These are phyloP conservation scores for Conus canariensis DNA, from an alignment of 2,888 invertebrate species.

Conservation along the genomic window DNA sequence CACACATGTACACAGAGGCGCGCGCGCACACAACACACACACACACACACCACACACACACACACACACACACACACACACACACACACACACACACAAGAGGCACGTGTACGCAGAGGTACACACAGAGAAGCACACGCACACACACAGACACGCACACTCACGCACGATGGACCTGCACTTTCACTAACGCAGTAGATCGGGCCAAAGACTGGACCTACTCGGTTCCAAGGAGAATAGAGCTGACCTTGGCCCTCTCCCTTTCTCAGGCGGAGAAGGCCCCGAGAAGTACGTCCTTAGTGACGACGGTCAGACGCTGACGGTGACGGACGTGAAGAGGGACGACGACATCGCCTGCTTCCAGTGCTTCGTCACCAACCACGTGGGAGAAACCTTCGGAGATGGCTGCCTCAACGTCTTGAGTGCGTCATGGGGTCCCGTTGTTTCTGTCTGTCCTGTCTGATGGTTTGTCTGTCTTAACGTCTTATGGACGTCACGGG, in stretches of 20 bases:
- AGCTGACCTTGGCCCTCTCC: too few species aligned
- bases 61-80: neutral
- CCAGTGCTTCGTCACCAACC: conserved; percentile 47
- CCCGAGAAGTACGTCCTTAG: conserved; percentile 32
- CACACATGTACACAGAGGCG: too few species aligned
- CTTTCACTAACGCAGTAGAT: too few species aligned
- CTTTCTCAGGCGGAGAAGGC: conserved; percentile 6
- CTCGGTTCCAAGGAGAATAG: too few species aligned
- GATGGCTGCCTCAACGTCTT: conserved; percentile 54
- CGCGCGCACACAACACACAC: too few species aligned
- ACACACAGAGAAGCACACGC: too few species aligned
- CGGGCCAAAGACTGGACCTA: too few species aligned
- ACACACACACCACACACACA: neutral
- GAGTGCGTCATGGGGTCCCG: conserved; percentile 39
- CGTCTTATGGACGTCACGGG: too few species aligned
- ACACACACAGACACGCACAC: neutral
- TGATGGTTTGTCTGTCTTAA: neutral
- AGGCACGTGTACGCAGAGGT: too few species aligned
- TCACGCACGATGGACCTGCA: too few species aligned
- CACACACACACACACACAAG: too few species aligned
- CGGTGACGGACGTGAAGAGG: conserved; percentile 41
- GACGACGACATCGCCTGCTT: conserved; percentile 47
- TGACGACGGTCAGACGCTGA: conserved; percentile 21
- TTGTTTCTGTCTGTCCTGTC: neutral
- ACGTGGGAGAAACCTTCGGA: conserved; percentile 38